These are phyloP conservation scores for Caenorhabditis sp. DNA, from an alignment of 2,888 invertebrate genomes.

Conservation along the genomic window DNA sequence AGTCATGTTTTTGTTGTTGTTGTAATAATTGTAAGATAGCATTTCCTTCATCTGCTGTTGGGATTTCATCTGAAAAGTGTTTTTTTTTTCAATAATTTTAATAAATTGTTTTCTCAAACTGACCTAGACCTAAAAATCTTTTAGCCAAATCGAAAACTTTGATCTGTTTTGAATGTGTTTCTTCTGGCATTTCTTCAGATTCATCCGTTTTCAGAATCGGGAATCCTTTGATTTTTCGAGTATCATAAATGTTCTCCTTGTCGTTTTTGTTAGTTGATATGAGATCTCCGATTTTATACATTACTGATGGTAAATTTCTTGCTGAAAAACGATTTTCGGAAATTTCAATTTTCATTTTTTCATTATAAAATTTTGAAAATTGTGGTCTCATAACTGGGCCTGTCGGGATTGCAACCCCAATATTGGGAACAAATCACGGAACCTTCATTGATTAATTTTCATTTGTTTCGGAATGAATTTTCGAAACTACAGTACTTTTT, in stretches of 20 bases:
- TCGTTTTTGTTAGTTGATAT: constrained; percentile 9
- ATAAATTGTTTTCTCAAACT: not conserved
- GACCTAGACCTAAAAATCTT: constrained; percentile 31
- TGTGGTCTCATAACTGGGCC: too few species aligned
- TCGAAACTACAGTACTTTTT: too few species aligned
- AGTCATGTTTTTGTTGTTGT: constrained; percentile 7
- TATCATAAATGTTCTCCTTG: constrained; percentile 29
- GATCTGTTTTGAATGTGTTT: not conserved
- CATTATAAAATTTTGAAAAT: too few species aligned
- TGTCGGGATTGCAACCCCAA: too few species aligned
- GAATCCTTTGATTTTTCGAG: constrained; percentile 29
- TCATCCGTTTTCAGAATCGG: constrained; percentile 14
- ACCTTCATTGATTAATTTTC: too few species aligned
- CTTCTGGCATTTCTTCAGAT: not conserved
- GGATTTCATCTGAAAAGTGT: constrained; percentile 38
- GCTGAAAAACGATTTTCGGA: constrained; percentile 3
- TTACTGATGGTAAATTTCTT: constrained; percentile 20
- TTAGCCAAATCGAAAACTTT: constrained; percentile 22
- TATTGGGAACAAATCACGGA: too few species aligned
- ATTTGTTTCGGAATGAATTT: too few species aligned
- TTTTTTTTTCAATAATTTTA: not conserved
- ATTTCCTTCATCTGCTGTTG: constrained; percentile 47
- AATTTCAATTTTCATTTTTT: too few species aligned
- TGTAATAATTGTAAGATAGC: constrained; percentile 43
- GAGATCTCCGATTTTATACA: constrained; percentile 36